Base-by-base conservation (phyloP, 2,113 vertebrate species). In the Ophiodon elongatus region DNA sequence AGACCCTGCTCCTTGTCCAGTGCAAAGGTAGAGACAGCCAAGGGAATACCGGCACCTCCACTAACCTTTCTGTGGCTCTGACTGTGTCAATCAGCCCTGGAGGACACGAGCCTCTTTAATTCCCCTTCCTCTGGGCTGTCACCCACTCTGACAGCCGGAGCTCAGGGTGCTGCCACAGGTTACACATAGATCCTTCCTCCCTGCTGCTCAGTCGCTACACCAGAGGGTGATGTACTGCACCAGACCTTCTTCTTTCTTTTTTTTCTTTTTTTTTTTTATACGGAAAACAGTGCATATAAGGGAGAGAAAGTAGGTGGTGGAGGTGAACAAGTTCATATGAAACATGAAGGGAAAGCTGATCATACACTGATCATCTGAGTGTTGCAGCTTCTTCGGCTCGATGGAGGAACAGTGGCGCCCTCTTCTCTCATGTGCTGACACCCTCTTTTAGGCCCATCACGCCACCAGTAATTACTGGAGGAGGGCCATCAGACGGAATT, bases 91-190 rank as follows among this genome's bases (percentile, higher is more conserved):
- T 92, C 91, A 87, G 76, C 68, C 84, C 85, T 23, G 37, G 66
- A 85, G 80, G 86, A 91, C 89, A 81, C 89, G 82, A 76, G 82
- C 54, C 82, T 88, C 78, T 88, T 91, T 85, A 89, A 88, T 83
- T 70, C 67, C 54, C 68, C 70, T 47, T 89, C 79, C 88, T 91
- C 68, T 35, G 65, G 79, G 57, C 37, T 84, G 76, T 80, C 85
- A 80, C 91, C 79, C 62, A 33, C 60, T 76, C 72, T 85, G 87
- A 72, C 88, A 83, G 81, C 65, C 85, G 13, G 72, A 67, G 52
- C 57, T 73, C 65, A 41, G 68, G 78, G 33, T 79, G 59, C 82
- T 73, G 80, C 85, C 23, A 70, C 73, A 89, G 91, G 86, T 86
- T 88, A 66, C 83, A 64, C 31, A 25, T 27, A 81, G 67, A 72